Evolutionary conservation across 2,113 vertebrate species (phyloP).

Genomic region (Nothobranchius kuhntae): DNA sequence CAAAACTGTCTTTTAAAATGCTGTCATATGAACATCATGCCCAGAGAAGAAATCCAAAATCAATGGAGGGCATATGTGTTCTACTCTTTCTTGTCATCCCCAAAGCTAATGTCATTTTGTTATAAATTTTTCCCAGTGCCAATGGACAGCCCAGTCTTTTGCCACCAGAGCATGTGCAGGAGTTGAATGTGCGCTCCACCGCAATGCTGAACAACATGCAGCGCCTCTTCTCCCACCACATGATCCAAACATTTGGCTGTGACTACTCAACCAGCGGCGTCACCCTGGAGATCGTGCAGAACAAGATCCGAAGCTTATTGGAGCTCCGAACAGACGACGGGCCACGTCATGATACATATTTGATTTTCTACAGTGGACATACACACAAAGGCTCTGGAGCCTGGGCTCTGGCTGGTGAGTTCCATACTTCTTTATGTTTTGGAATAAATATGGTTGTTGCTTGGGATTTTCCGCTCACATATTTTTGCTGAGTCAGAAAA

Average conservation of each 20-base stretch:
- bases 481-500: too few relatives aligned
- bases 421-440: background rate
- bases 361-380: conserved; percentile 96
- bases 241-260: conserved; percentile 94
- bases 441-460: too few relatives aligned
- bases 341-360: conserved; percentile 93
- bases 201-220: conserved; percentile 92
- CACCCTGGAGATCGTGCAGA: conserved; percentile 85
- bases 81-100: too few relatives aligned
- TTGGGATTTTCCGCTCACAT: too few relatives aligned
- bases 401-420: conserved; percentile 92
- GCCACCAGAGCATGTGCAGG: conserved; percentile 89
- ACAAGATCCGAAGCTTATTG: conserved; percentile 91
- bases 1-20: too few relatives aligned
- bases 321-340: conserved; percentile 93
- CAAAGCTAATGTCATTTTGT: background rate
- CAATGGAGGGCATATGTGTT: too few relatives aligned
- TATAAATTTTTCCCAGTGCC: conserved; percentile 71
- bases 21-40: too few relatives aligned
- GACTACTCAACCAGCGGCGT: conserved; percentile 96
- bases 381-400: conserved; percentile 89
- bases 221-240: conserved; percentile 95
- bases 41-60: too few relatives aligned
- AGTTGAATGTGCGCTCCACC: conserved; percentile 91
- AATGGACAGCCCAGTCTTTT: conserved; percentile 90